Evolutionary conservation across 2,888 invertebrate genomes (phyloP).

Genomic region (Pollenia angustigena): DNA sequence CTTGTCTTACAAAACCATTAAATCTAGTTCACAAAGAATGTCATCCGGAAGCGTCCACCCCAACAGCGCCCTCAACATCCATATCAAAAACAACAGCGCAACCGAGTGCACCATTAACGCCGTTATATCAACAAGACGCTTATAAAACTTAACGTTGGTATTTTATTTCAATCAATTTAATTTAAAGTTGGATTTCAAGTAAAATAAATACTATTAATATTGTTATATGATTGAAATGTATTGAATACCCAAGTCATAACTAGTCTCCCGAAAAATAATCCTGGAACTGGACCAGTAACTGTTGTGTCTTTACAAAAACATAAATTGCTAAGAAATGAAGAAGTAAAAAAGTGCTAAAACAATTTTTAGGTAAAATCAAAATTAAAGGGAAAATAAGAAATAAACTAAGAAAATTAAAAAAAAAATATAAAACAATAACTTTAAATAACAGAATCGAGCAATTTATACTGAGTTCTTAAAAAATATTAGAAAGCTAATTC

Average conservation of each 20-base stretch:
- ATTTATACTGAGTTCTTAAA: conserved; percentile 19
- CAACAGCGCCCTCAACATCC: conserved; percentile 50
- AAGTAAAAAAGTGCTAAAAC: conserved; percentile 75
- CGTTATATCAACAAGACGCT: conserved; percentile 64
- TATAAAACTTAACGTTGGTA: conserved; percentile 73
- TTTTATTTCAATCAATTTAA: conserved; percentile 49
- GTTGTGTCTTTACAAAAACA: conserved; percentile 84
- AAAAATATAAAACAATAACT: conserved; percentile 1
- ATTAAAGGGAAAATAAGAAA: conserved; percentile 58
- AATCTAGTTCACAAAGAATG: conserved; percentile 77
- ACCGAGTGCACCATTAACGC: conserved; percentile 66
- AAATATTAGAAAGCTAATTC: conserved; percentile 9
- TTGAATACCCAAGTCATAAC: conserved; percentile 58
- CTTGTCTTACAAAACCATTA: not conserved
- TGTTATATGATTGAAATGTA: conserved; percentile 67
- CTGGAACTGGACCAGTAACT: conserved; percentile 85
- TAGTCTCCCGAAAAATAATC: conserved; percentile 75
- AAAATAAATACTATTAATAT: conserved; percentile 57
- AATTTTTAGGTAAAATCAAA: conserved; percentile 66
- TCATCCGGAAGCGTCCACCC: conserved; percentile 72
- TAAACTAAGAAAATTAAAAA: conserved; percentile 49
- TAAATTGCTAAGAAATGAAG: conserved; percentile 74
- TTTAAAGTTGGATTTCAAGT: conserved; percentile 51
- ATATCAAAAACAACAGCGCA: conserved; percentile 59
- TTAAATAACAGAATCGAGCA: conserved; percentile 30